Base-by-base conservation (phyloP, 2,113 vertebrate genomes). In the Atlantisia rogersi region DNA sequence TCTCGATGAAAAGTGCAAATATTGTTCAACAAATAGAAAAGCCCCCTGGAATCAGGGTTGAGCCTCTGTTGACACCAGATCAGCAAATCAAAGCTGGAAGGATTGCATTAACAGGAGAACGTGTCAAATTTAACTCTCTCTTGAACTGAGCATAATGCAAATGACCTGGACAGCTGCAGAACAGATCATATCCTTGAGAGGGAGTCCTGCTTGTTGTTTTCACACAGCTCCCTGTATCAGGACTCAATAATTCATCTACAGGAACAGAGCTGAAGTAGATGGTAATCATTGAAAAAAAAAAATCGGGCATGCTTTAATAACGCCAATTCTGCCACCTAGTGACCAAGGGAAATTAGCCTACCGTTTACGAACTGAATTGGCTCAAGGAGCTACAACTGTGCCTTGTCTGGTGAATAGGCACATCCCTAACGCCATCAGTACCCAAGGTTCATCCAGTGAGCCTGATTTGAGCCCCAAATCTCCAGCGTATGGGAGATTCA, bases 311-410 rank as follows among this genome's bases (percentile, higher is more conserved):
- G 70, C 76, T 94, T 98, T 98, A 93, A 84, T 95, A 97, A 98
- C 39, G 59, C 63, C 5, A 77, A 92, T 92, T 95, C 97, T 98
- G 98, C 97, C 98, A 98, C 92, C 97, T 98, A 98, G 96, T 97
- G 98, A 97, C 96, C 70, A 93, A 37, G 52, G 12, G 92, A 92
- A 82, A 94, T 92, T 77, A 94, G 90, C 71, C 75, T 80, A 65
- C 5, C 35, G 50, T 35, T 71, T 80, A 44, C 6, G 32, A 56
- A 31, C 42, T 19, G 52, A 21, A 59, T 21, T 7, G n/a, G 37
- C 25, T 85, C 62, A 13, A 35, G 10, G 6, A 31, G 35, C 62
- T 52, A 3, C 12, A 13, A 3, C 25, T 26, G 19, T 16, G 14
- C 32, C 37, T 3, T 1, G 39, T 21, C 40, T 46, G 19, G 32